These are phyloP conservation scores for Phthorimaea operculella DNA, from an alignment of 1,140 invertebrate species.

Conservation along the genomic window DNA sequence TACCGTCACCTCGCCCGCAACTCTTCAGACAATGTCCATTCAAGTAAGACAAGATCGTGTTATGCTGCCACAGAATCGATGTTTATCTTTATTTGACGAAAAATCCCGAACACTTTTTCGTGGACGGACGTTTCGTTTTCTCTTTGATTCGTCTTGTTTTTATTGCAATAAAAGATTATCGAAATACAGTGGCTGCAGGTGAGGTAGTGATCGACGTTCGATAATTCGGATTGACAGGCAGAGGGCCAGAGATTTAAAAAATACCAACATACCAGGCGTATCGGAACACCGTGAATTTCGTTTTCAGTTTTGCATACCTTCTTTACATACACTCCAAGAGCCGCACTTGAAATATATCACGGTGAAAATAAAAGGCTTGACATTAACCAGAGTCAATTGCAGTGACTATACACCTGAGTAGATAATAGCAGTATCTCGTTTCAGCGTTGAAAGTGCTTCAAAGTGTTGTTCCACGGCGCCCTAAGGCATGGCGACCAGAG, in stretches of 20 bases:
- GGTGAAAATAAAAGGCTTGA: too few relatives aligned
- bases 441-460: background rate
- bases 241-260: background rate
- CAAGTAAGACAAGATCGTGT: slow-evolving; percentile 26
- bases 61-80: slow-evolving; percentile 24
- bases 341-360: too few relatives aligned
- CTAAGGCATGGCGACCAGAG: too few relatives aligned
- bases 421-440: background rate
- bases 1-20: slow-evolving; percentile 11
- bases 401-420: background rate
- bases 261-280: too few relatives aligned
- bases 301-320: too few relatives aligned
- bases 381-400: too few relatives aligned
- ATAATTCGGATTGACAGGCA: slow-evolving; percentile 31
- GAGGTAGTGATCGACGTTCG: slow-evolving; percentile 21
- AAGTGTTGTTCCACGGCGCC: background rate
- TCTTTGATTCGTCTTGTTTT: slow-evolving; percentile 21
- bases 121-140: slow-evolving; percentile 10
- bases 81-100: slow-evolving; percentile 20
- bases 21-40: slow-evolving; percentile 25
- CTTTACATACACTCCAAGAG: too few relatives aligned
- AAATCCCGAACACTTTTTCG: slow-evolving; percentile 8
- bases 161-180: slow-evolving; percentile 15
- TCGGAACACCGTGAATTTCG: too few relatives aligned
- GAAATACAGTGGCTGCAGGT: slow-evolving; percentile 25